phyloP scores from a whole-genome alignment of 2,113 vertebrate species.

The Colius striatus region DNA sequence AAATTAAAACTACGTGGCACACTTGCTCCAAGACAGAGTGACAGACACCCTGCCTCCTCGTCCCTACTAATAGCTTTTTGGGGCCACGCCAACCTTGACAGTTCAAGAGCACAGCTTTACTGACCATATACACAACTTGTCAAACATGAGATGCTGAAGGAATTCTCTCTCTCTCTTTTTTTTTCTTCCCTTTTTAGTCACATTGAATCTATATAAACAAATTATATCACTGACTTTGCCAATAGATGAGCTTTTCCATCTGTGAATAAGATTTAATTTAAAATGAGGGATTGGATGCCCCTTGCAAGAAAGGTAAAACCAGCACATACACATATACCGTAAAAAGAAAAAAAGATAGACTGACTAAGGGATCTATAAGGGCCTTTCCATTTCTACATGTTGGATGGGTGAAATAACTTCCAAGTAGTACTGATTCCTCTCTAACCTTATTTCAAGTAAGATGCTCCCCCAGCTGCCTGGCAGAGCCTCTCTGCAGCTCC shows the following conservation, averaged over 20 bases:
- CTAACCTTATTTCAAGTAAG: not conserved
- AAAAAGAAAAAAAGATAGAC: too few species aligned
- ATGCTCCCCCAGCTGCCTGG: not conserved
- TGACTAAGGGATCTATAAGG: not conserved
- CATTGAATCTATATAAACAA: not conserved
- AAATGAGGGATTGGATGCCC: not conserved
- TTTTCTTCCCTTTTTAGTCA: not conserved
- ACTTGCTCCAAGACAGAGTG: not conserved
- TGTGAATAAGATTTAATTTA: not conserved
- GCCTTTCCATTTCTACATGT: not conserved
- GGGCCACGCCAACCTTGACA: not conserved
- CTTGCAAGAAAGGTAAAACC: not conserved
- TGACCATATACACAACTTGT: not conserved
- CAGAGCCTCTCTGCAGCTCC: not conserved
- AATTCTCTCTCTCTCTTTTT: not conserved
- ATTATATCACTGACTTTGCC: not conserved
- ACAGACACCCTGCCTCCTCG: not conserved
- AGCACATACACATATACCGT: not conserved
- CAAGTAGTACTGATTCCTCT: not conserved
- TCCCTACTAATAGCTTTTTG: not conserved
- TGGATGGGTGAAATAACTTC: not conserved
- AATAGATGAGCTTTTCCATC: not conserved
- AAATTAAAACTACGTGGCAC: conserved; percentile 28
- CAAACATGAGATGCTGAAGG: not conserved
- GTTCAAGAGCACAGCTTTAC: not conserved